Evolutionary conservation across 1,140 invertebrate genomes (phyloP).

Genomic region (Ganaspis sp.): DNA sequence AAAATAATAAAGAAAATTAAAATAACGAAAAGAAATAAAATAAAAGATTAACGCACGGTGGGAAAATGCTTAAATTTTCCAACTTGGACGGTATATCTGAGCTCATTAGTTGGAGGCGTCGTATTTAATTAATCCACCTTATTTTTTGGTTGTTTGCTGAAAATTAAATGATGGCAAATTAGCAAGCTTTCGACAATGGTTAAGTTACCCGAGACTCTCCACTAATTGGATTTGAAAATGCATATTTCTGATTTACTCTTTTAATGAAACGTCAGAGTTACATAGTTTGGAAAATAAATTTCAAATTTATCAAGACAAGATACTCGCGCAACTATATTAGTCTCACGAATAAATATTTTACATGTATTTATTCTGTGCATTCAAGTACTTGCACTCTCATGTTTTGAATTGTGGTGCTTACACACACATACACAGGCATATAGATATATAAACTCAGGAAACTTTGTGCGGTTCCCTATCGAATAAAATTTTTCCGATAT

Average conservation of each 20-base stretch:
- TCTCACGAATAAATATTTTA: too few species aligned
- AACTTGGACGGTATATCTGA: too few species aligned
- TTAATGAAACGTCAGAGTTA: background rate
- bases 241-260: background rate
- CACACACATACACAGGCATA: background rate
- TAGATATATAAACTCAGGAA: background rate
- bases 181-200: background rate
- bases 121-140: too few species aligned
- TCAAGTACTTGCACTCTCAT: background rate
- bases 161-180: background rate
- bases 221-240: conserved; percentile 8
- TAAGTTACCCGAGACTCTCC: background rate
- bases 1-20: too few species aligned
- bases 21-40: too few species aligned
- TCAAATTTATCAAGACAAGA: background rate
- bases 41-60: too few species aligned
- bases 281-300: background rate
- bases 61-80: too few species aligned
- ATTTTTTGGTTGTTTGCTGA: background rate
- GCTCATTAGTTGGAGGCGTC: too few species aligned
- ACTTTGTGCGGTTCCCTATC: background rate
- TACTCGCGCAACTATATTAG: too few species aligned
- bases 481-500: conserved; percentile 41
- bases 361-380: background rate
- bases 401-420: background rate